Evolutionary conservation across 2,888 invertebrate species (phyloP), one percentile per base, ranked within the genome.

Genomic region (Cecidostiba fungosa): DNA sequence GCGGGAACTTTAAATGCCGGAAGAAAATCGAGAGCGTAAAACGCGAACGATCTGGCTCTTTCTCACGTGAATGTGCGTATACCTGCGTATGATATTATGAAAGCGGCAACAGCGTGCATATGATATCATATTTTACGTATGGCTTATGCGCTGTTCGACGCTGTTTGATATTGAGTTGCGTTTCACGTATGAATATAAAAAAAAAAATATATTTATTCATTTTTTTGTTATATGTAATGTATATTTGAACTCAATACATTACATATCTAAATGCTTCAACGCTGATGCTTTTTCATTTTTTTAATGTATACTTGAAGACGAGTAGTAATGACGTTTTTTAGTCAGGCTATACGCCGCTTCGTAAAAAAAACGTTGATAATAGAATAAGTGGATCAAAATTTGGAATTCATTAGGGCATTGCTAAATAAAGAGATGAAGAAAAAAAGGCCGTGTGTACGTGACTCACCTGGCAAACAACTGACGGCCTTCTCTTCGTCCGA

Each of bases 401-500:
- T 54, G 1, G 6, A 54, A 54, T 54, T n/a, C 4, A 54, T 54
- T n/a, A 19, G 4, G n/a, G 6, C 32, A 16, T 10, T 54, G n/a
- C 54, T n/a, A 19, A 16, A 4, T n/a, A 54, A 16, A n/a, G n/a
- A 3, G 0, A 16, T 4, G 5, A 50, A 50, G 50, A n/a, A 19
- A 6, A 54, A 23, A 5, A 14, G 1, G 43, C 12, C 1, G 43
- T 10, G 43, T 10, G 36, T 59, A 80, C 70, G 66, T 69, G 43
- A 36, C 90, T 92, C 89, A 95, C 95, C 95, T 89, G 98, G 98
- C 92, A 98, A 96, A 95, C 98, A 98, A 92, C 98, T 97, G 90
- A 98, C 98, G 85, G 98, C 98, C 94, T 97, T 97, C 94, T 99
- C 99, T 94, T 99, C 99, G 93, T 99, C 98, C 36, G 98, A 98